Conservation (phyloP, 2,113 vertebrate species). For the Phylloscopus trochiloides region DNA sequence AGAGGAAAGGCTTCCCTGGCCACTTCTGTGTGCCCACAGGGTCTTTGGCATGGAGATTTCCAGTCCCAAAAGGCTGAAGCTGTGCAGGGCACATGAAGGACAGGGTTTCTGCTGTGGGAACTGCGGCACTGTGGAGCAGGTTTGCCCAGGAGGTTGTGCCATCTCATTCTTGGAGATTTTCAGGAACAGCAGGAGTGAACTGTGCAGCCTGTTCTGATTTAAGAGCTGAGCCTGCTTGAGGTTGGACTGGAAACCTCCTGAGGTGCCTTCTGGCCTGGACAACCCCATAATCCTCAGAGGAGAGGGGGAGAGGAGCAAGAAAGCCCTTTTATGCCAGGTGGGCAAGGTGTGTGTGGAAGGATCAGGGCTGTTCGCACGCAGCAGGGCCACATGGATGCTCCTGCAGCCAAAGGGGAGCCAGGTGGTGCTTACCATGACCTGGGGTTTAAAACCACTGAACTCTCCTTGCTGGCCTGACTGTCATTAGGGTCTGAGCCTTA, state of each 20-base stretch:
- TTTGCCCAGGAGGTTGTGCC: not conserved
- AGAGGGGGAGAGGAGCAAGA: not conserved
- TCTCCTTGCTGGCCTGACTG: not conserved
- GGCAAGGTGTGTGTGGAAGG: not conserved
- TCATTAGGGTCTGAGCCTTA: not conserved
- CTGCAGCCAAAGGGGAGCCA: not conserved
- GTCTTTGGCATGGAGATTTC: not conserved
- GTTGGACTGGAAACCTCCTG: not conserved
- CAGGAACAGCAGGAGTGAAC: not conserved
- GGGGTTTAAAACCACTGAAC: not conserved
- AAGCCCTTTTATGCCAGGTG: not conserved
- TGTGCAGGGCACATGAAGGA: not conserved
- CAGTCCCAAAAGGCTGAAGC: not conserved
- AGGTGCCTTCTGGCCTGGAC: not conserved
- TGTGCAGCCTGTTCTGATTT: not conserved
- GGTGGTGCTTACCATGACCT: not conserved
- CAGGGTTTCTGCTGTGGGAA: not conserved
- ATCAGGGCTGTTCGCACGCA: rapidly evolving
- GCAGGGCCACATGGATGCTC: rapidly evolving
- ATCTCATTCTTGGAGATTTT: not conserved
- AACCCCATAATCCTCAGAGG: not conserved
- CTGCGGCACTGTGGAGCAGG: not conserved
- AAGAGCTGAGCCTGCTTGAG: not conserved
- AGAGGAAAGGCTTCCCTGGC: not conserved
- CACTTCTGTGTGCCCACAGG: not conserved